A percentile compares a stretch with the other conserved stretches of the same genome.
These are phyloP conservation scores for Dastarcus helophoroides DNA, from an alignment of 2,888 invertebrate genomes.

Conservation along the genomic window DNA sequence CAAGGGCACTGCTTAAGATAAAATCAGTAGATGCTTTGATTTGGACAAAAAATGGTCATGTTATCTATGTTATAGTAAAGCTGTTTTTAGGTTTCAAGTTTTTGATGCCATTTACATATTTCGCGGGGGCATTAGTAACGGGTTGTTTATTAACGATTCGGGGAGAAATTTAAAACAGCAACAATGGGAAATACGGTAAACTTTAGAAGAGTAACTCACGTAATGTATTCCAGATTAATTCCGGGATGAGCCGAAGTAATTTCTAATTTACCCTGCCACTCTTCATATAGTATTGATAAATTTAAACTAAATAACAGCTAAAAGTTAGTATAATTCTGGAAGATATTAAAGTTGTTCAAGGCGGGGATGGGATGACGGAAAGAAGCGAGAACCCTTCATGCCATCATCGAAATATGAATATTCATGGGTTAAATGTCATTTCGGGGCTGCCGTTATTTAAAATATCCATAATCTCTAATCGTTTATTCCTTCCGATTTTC, in stretches of 20 bases:
- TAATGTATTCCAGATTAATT: background rate
- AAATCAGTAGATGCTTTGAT: too few relatives aligned
- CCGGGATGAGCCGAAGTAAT: constrained; percentile 13
- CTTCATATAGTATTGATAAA: constrained; percentile 20
- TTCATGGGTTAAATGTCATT: constrained; percentile 30
- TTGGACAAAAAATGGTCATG: too few relatives aligned
- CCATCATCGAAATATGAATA: constrained; percentile 30
- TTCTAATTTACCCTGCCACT: constrained; percentile 17
- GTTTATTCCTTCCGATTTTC: constrained; percentile 28
- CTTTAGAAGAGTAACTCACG: too few relatives aligned
- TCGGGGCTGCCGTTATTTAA: constrained; percentile 29
- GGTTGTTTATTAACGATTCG: too few relatives aligned
- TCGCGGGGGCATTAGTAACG: too few relatives aligned
- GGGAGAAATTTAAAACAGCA: too few relatives aligned
- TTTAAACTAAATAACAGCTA: constrained; percentile 20
- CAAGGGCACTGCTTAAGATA: too few relatives aligned
- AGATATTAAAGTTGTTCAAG: constrained; percentile 19
- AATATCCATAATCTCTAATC: constrained; percentile 33
- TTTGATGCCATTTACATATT: too few relatives aligned
- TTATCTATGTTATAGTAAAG: too few relatives aligned
- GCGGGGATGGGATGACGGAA: constrained; percentile 14
- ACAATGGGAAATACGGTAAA: too few relatives aligned
- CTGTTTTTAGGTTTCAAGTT: too few relatives aligned
- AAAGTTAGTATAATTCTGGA: constrained; percentile 20
- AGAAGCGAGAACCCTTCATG: constrained; percentile 24